Base-by-base conservation (phyloP, 2,113 vertebrate species). In the Motacilla alba region DNA sequence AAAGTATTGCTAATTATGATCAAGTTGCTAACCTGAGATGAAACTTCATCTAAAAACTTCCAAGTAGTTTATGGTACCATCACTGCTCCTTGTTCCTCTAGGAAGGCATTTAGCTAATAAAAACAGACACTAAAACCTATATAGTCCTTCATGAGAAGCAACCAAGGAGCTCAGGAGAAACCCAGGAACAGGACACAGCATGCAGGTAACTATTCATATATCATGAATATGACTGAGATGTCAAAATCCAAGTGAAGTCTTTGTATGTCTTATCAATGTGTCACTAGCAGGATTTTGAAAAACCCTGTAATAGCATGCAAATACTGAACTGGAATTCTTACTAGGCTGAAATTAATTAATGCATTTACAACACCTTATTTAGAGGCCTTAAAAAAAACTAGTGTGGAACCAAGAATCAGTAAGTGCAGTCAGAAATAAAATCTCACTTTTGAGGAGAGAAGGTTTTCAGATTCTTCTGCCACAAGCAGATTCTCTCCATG, bases 371-470 rank as follows among this genome's bases (percentile, higher is more conserved):
- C 28, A 91, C 12, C 5, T 67, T 60, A 56, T 46, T 64, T 23
- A n/a, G 20, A 31, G 31, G 35, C 50, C 64, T 72, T 73, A 49
- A 60, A 68, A 95, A 63, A 30, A 69, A 14, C n/a, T 46, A 28
- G 9, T 52, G 22, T 2, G 4, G 44, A 80, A 72, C 11, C 14
- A 76, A 64, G 17, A 17, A 76, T 64, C 28, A 84, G 24, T 49
- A 92, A 72, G 10, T 19, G 49, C 2, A 53, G 35, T n/a, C 11
- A 72, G 35, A 92, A 80, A 84, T 2, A 87, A n/a, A 81, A 79
- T 85, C 97, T 97, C 93, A 98, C 98, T 92, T 97, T 87, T 59
- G 77, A 92, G 63, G 66, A 84, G 39, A 62, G 33, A 41, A 22
- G 22, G 8, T 67, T 85, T 47, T 92, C 73, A 87, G 69, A 73